Evolutionary conservation across 2,888 invertebrate genomes (phyloP).

Genomic region (Scaptomyza flava): DNA sequence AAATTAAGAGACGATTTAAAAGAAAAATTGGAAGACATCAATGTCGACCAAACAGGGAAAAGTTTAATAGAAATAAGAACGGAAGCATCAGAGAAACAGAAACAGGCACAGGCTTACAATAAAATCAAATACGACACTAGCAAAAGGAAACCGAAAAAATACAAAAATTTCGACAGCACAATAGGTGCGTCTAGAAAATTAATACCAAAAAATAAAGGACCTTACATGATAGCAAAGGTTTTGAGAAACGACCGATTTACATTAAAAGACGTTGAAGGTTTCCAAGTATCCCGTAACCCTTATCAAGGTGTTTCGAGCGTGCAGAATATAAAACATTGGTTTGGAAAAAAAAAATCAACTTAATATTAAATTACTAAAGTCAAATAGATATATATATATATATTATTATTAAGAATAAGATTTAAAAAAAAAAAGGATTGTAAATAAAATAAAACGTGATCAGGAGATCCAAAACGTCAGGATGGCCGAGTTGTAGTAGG

Average conservation of each 20-base stretch:
- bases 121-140: neutral
- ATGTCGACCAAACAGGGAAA: neutral
- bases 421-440: neutral
- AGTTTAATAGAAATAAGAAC: neutral
- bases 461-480: conserved; percentile 1
- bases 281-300: neutral
- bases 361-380: neutral
- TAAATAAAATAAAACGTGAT: neutral
- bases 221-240: neutral
- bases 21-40: neutral
- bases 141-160: neutral
- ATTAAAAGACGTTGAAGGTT: neutral
- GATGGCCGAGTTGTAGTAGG: conserved; percentile 5
- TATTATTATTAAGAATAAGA: too few relatives aligned
- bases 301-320: neutral
- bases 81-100: neutral
- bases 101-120: neutral
- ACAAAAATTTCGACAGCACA: neutral
- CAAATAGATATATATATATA: too few relatives aligned
- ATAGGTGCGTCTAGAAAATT: neutral
- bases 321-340: neutral
- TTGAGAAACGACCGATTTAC: neutral
- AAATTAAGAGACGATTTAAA: neutral
- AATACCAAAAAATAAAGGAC: neutral
- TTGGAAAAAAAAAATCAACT: neutral